Percentiles rank a stretch among this genome's conserved stretches.
Conservation (phyloP, 2,113 vertebrate genomes). For the Ranitomeya imitator region DNA sequence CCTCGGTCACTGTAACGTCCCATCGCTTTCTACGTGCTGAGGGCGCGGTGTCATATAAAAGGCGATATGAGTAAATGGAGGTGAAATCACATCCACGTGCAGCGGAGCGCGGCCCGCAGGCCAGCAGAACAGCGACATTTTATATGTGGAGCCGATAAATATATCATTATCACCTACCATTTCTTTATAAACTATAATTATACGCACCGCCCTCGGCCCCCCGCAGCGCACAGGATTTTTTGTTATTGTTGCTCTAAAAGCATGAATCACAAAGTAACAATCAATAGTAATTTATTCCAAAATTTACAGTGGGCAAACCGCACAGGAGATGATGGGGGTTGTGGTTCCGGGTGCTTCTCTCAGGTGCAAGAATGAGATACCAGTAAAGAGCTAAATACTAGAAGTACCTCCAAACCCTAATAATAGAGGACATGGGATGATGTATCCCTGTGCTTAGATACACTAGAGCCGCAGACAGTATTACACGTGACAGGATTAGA, state of each 20-base stretch:
- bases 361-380: too few species aligned
- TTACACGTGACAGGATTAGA: too few species aligned
- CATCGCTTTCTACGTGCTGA: neutral
- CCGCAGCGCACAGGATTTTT: neutral
- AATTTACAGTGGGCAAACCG: neutral
- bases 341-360: neutral
- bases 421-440: too few species aligned
- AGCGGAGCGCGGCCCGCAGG: neutral
- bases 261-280: neutral
- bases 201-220: neutral
- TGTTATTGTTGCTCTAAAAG: neutral
- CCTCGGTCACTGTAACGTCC: neutral
- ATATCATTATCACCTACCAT: slow-evolving; percentile 37
- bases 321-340: neutral
- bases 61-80: neutral
- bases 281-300: neutral
- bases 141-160: slow-evolving; percentile 39
- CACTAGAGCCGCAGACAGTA: too few species aligned
- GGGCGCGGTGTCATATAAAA: neutral
- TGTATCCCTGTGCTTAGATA: too few species aligned
- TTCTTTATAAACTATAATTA: slow-evolving; percentile 7
- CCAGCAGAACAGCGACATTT: slow-evolving; percentile 22
- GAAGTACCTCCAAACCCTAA: too few species aligned
- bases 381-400: too few species aligned
- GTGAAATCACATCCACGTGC: neutral